Conservation (phyloP, 2,113 vertebrate genomes). For the Beaufortia kweichowensis region DNA sequence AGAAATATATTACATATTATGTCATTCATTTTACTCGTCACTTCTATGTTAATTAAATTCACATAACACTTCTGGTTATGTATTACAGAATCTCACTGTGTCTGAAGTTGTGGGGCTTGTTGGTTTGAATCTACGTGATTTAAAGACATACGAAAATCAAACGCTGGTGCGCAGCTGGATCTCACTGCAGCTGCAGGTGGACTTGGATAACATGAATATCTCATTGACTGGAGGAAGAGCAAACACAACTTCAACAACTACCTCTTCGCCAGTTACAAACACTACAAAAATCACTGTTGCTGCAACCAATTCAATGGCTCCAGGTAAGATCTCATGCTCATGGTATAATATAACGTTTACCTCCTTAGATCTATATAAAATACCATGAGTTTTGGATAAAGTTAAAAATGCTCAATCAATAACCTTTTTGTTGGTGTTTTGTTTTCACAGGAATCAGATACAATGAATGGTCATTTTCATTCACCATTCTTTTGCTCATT, state of each 20-base stretch:
- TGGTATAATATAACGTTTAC: too few relatives aligned
- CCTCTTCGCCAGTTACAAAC: background rate
- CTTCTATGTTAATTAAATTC: background rate
- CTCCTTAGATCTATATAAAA: too few relatives aligned
- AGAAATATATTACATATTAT: background rate
- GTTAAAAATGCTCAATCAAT: background rate
- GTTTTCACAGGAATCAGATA: background rate
- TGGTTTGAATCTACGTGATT: slow-evolving; percentile 10
- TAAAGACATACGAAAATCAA: slow-evolving; percentile 35
- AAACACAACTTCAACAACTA: background rate
- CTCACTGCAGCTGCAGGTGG: background rate
- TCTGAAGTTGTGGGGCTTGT: slow-evolving; percentile 19
- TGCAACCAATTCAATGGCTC: background rate
- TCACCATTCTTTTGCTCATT: background rate
- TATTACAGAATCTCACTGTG: slow-evolving; percentile 25
- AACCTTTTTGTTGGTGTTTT: background rate
- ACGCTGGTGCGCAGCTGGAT: slow-evolving; percentile 1
- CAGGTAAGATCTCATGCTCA: background rate
- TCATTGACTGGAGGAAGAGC: background rate
- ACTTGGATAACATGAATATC: slow-evolving; percentile 20
- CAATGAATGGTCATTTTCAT: background rate
- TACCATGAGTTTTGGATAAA: background rate
- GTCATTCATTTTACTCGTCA: background rate
- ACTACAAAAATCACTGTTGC: background rate
- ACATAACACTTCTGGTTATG: background rate